These are phyloP conservation scores for Drosophila mercatorum DNA, from an alignment of 2,888 invertebrate species.

Conservation along the genomic window DNA sequence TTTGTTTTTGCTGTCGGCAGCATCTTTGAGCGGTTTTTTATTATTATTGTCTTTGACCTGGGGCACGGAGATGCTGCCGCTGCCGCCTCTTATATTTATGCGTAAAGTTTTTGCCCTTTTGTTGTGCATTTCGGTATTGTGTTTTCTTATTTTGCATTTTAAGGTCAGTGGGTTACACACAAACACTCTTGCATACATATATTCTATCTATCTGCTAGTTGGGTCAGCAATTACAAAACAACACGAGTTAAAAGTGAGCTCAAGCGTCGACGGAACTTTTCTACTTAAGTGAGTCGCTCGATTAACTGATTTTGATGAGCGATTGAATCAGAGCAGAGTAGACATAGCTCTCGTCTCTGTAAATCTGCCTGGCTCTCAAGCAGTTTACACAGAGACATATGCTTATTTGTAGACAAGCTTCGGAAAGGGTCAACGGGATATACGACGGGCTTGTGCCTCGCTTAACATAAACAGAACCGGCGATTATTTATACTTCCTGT, in stretches of 20 bases:
- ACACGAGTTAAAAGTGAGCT: not conserved
- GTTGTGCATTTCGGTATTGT: conserved; percentile 32
- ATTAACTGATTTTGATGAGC: conserved; percentile 9
- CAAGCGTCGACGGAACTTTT: not conserved
- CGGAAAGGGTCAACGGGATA: conserved; percentile 12
- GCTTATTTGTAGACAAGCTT: conserved; percentile 5
- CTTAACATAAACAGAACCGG: conserved; percentile 35
- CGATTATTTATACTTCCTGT: conserved; percentile 30
- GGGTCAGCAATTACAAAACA: conserved; percentile 17
- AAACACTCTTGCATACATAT: conserved; percentile 11
- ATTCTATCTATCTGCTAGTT: not conserved
- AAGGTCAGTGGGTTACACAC: conserved; percentile 32
- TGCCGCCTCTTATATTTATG: conserved; percentile 57
- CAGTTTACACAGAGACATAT: conserved; percentile 5
- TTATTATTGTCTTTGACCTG: conserved; percentile 76
- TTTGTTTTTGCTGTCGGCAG: conserved; percentile 39
- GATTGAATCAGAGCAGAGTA: not conserved
- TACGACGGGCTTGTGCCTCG: conserved; percentile 1
- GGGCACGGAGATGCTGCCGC: conserved; percentile 32
- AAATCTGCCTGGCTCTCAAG: conserved; percentile 1
- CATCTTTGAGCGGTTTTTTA: conserved; percentile 70
- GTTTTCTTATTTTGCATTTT: conserved; percentile 35
- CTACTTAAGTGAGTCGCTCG: conserved; percentile 3
- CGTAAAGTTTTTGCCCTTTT: conserved; percentile 48
- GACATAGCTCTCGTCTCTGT: not conserved